These are phyloP conservation scores for Harpagoxenus sublaevis DNA, from an alignment of 2,888 invertebrate species.

Conservation along the genomic window DNA sequence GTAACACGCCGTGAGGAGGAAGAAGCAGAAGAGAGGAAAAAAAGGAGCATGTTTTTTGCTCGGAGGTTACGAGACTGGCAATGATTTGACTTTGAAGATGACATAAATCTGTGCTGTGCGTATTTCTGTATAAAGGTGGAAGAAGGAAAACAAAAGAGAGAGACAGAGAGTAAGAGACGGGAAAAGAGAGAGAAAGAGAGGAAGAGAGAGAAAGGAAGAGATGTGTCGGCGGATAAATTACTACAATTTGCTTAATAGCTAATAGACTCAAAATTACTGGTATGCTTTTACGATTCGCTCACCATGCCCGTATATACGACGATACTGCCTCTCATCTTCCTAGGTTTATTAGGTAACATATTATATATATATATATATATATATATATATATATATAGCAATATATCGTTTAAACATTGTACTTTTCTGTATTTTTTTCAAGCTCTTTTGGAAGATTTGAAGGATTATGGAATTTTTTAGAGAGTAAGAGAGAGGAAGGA, in stretches of 20 bases:
- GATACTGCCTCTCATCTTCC: slow-evolving; percentile 82
- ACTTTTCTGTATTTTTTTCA: neutral
- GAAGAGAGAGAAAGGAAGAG: slow-evolving; percentile 66
- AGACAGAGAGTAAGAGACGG: slow-evolving; percentile 42
- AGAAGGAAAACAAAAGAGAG: slow-evolving; percentile 49
- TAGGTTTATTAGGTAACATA: slow-evolving; percentile 83
- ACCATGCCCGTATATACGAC: slow-evolving; percentile 83
- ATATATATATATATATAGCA: no score
- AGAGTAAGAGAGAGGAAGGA: neutral
- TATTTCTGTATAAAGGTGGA: slow-evolving; percentile 65
- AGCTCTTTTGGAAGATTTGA: neutral
- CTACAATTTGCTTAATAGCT: slow-evolving; percentile 84
- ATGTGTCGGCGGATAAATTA: slow-evolving; percentile 78
- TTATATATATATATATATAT: neutral
- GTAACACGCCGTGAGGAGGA: neutral
- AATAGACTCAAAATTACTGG: slow-evolving; percentile 83
- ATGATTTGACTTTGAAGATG: slow-evolving; percentile 63
- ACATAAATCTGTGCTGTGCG: slow-evolving; percentile 70
- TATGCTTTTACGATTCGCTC: slow-evolving; percentile 83
- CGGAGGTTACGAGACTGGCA: slow-evolving; percentile 27
- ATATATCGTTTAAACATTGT: neutral
- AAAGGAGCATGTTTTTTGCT: slow-evolving; percentile 8
- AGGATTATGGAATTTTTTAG: neutral
- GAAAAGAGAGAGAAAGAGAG: slow-evolving; percentile 23
- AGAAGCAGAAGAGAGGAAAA: neutral